Evolutionary conservation across 2,888 invertebrate genomes (phyloP).

Genomic region (Rhorus exstirpatorius): DNA sequence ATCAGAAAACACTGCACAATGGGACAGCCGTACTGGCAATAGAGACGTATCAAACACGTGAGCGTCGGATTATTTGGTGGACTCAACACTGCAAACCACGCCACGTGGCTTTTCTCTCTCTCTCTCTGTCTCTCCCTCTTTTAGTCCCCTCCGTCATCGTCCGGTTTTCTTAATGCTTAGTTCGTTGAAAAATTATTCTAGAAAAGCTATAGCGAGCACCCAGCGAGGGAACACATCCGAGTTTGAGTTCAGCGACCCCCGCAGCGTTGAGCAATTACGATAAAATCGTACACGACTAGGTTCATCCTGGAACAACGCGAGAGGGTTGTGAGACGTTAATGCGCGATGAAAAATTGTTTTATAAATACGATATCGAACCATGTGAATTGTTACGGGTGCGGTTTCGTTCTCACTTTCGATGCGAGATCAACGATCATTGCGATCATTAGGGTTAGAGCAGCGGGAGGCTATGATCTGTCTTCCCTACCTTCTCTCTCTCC

Average conservation of each 20-base stretch:
- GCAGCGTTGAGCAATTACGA: conserved; percentile 20
- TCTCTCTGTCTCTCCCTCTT: conserved; percentile 7
- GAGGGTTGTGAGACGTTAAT: conserved; percentile 71
- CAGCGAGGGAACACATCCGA: neutral
- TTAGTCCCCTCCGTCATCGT: neutral
- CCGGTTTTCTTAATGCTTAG: neutral
- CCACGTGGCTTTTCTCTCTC: conserved; percentile 49
- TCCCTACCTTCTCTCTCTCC: neutral
- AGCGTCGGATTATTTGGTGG: conserved; percentile 51
- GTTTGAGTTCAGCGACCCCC: neutral
- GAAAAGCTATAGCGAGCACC: neutral
- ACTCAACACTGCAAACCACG: conserved; percentile 26
- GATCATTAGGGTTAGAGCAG: conserved; percentile 54
- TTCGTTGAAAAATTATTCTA: conserved; percentile 38
- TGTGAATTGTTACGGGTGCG: conserved; percentile 30
- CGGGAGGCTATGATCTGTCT: conserved; percentile 22
- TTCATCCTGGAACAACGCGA: neutral
- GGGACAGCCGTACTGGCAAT: conserved; percentile 38
- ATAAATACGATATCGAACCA: conserved; percentile 59
- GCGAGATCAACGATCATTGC: conserved; percentile 47
- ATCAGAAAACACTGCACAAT: conserved; percentile 35
- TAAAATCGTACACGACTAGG: neutral
- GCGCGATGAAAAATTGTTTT: conserved; percentile 79
- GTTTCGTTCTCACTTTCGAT: conserved; percentile 35
- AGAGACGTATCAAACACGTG: conserved; percentile 56